Percentiles rank a stretch among this genome's conserved stretches.
Conservation (phyloP, 2,113 vertebrate species). For the Cryptotis parvus region DNA sequence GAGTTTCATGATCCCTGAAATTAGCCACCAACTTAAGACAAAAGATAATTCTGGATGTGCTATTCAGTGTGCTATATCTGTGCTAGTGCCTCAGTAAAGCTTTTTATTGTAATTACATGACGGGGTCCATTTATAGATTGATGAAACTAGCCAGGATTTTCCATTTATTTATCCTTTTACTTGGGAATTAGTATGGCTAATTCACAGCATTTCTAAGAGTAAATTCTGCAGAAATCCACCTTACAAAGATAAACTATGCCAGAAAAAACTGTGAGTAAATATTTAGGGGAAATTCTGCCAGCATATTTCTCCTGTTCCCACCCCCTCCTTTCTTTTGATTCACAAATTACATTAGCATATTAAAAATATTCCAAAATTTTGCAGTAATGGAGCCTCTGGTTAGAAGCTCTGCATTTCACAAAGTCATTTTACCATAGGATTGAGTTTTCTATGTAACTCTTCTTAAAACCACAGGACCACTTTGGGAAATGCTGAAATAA, state of each 20-base stretch:
- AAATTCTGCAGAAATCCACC: conserved; percentile 24
- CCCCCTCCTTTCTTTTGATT: conserved; percentile 8
- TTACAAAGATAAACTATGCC: neutral
- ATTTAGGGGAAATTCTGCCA: neutral
- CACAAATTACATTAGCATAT: conserved; percentile 8
- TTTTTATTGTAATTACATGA: conserved; percentile 79
- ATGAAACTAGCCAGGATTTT: conserved; percentile 61
- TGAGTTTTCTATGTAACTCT: neutral
- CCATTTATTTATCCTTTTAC: conserved; percentile 61
- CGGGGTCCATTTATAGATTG: conserved; percentile 63
- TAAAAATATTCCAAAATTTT: conserved; percentile 45
- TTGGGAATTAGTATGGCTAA: conserved; percentile 27
- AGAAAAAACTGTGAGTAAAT: neutral
- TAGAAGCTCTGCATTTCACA: neutral
- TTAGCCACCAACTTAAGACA: conserved; percentile 75
- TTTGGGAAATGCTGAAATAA: conserved; percentile 24
- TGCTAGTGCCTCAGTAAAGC: conserved; percentile 66
- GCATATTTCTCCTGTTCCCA: neutral
- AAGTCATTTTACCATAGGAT: conserved; percentile 36
- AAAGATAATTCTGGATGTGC: conserved; percentile 76
- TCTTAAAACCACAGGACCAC: conserved; percentile 22
- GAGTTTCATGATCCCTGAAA: conserved; percentile 74
- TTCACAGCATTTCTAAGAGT: conserved; percentile 18
- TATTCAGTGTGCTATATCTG: conserved; percentile 71
- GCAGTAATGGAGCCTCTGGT: neutral